Conservation (phyloP, 1,140 invertebrate species). For the Euura saliciscinereae region DNA sequence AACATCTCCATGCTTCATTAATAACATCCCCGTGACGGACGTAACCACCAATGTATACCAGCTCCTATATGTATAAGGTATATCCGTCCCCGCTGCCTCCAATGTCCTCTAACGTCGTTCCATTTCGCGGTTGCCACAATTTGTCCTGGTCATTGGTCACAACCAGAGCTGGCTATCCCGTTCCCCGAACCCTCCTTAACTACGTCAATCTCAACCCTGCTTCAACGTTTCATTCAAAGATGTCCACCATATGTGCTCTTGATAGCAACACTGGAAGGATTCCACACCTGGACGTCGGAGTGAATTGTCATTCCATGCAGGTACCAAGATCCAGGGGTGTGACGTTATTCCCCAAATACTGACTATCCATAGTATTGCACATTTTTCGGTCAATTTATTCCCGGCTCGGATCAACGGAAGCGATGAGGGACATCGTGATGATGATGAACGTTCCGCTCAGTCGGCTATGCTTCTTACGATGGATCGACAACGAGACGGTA, state of each 20-base stretch:
- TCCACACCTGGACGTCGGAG: too few species aligned
- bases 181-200: neutral
- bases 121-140: slow-evolving; percentile 3
- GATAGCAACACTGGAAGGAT: too few species aligned
- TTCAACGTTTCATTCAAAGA: too few species aligned
- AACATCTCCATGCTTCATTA: slow-evolving; percentile 5
- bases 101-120: neutral
- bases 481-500: neutral
- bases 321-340: too few species aligned
- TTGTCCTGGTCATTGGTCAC: slow-evolving; percentile 6
- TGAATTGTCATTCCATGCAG: too few species aligned
- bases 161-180: neutral
- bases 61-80: neutral
- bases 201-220: neutral
- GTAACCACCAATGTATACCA: neutral
- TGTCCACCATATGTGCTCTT: too few species aligned
- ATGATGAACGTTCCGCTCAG: neutral
- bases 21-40: neutral
- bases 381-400: slow-evolving; percentile 1
- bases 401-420: neutral
- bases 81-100: neutral
- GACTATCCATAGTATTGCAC: neutral
- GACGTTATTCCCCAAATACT: too few species aligned
- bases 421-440: neutral
- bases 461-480: neutral